Base-by-base conservation (phyloP, 2,888 invertebrate species). In the Lasioglossum oenotherae region DNA sequence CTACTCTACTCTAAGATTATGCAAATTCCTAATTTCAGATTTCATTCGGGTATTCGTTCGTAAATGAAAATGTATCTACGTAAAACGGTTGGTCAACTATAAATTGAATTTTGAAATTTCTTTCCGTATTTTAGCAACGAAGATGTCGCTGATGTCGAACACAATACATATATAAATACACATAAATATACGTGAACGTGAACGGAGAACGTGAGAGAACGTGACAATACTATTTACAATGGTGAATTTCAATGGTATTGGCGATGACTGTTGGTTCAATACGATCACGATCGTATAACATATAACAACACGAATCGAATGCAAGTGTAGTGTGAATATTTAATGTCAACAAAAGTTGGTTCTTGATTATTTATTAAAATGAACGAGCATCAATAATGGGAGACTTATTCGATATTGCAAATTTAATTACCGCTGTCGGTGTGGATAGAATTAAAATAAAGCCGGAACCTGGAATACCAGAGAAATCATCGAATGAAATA, bases 401-500 rank as follows among this genome's bases (percentile, higher is more conserved):
- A 27, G 94, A 95, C 86, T 88, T 95, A 23, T 95, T 95, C 76
- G 94, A 95, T 78, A 92, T 95, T n/a, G 94, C 95, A 8, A 95
- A 95, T 89, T 88, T 95, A 44, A 95, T 95, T 72, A 95, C 95
- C 16, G 92, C 91, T 5, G 95, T 95, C 5, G 95, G 95, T 23
- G 94, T 95, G 38, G 95, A 95, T 60, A 94, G 94, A 31, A 94
- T 94, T 16, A 95, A 95, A 84, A 94, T 95, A 78, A 95, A 95
- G 80, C 90, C 93, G 74, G 95, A 95, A 73, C 95, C 95, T 4
- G 95, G 95, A 6, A 72, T 95, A 69, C 95, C 94, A 49, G 95
- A 96, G 57, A 97, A 97, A 94, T 97, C 97, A 12, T 97, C 98
- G 0, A 97, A 96, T 93, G 98, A 98, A 95, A 98, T 98, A 92